Conservation (phyloP, 2,797 vertebrate species). For the Tolypeutes matacus region DNA sequence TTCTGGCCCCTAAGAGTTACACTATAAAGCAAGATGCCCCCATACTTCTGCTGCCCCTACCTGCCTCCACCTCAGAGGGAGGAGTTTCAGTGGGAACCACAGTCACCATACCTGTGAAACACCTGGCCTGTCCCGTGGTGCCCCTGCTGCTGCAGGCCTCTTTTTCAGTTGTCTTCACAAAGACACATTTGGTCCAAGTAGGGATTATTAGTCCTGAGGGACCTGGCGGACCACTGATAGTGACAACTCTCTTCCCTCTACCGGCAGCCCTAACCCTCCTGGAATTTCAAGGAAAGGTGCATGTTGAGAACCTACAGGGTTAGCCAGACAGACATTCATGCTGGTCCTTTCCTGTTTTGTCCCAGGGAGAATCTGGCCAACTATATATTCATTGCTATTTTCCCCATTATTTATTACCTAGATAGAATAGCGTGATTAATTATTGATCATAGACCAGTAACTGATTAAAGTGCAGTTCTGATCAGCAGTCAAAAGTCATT, state of each 20-base stretch:
- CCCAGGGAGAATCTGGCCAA: constrained; percentile 81
- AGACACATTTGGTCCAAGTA: background rate
- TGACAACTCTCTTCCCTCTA: constrained; percentile 47
- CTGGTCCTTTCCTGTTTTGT: constrained; percentile 66
- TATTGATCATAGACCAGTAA: constrained; percentile 85
- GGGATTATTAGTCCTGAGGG: background rate
- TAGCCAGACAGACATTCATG: constrained; percentile 64
- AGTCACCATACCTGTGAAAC: background rate
- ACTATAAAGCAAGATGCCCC: background rate
- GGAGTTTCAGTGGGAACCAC: too few relatives aligned
- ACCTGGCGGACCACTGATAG: background rate
- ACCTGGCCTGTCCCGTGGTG: background rate
- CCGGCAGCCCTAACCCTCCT: background rate
- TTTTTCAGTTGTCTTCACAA: background rate
- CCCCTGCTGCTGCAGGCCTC: background rate
- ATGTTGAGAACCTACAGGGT: constrained; percentile 43
- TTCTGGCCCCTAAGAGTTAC: background rate
- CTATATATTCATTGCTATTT: constrained; percentile 84
- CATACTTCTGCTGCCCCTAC: background rate
- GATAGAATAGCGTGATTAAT: constrained; percentile 84
- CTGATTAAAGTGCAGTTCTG: constrained; percentile 85
- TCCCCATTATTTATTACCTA: constrained; percentile 85
- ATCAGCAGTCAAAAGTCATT: constrained; percentile 85
- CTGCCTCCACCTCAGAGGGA: background rate
- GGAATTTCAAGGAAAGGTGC: constrained; percentile 49